phyloP scores from a whole-genome alignment of 2,888 invertebrate species.

The Trilocha varians region DNA sequence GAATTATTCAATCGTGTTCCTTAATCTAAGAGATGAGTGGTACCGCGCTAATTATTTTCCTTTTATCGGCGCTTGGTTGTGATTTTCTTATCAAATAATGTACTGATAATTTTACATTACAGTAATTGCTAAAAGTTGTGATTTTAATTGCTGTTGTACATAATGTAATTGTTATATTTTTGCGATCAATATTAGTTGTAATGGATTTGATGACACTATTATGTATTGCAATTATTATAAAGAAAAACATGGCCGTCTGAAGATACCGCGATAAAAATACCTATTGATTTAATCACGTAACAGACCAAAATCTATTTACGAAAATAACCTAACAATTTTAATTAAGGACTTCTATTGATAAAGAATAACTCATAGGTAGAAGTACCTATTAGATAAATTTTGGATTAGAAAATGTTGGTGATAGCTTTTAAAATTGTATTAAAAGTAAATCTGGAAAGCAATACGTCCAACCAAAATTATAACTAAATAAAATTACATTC shows the following conservation, averaged over 20 bases:
- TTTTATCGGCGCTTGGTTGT: conserved; percentile 14
- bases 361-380: too few relatives aligned
- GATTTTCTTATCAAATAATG: conserved; percentile 13
- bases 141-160: conserved; percentile 5
- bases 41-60: conserved; percentile 9
- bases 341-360: too few relatives aligned
- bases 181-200: not conserved
- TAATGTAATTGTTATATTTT: not conserved
- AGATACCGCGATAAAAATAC: not conserved
- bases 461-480: too few relatives aligned
- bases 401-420: too few relatives aligned
- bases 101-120: conserved; percentile 7
- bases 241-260: too few relatives aligned
- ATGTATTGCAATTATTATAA: not conserved
- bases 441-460: too few relatives aligned
- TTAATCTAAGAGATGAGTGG: conserved; percentile 15
- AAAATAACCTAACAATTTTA: too few relatives aligned
- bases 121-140: conserved; percentile 8
- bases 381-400: too few relatives aligned
- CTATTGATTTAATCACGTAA: not conserved
- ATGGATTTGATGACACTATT: not conserved
- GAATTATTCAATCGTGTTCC: conserved; percentile 7
- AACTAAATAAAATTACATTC: too few relatives aligned
- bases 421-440: too few relatives aligned
- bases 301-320: too few relatives aligned